A percentile compares a stretch with the other conserved stretches of the same genome.
Conservation (phyloP, 2,888 invertebrate species). For the Thumatha senex region DNA sequence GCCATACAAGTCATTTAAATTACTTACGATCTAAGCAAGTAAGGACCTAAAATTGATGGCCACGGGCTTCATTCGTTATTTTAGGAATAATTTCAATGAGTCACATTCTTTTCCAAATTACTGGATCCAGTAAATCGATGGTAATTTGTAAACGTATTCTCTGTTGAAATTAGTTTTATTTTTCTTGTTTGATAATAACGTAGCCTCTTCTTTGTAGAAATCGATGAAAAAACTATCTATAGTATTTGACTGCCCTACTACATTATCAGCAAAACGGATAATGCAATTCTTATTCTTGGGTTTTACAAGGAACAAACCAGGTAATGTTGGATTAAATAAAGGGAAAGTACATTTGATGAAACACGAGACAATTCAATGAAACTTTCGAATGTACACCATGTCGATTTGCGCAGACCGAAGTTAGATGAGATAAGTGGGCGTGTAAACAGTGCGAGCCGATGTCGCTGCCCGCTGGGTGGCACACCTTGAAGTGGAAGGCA, state of each 20-base stretch:
- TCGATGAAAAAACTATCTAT: no score
- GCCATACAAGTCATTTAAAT: conserved; percentile 62
- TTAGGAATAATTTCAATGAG: conserved; percentile 13
- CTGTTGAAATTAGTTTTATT: no score
- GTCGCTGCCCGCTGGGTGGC: conserved; percentile 64
- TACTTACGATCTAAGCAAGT: conserved; percentile 52
- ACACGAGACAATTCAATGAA: neutral
- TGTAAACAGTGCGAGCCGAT: conserved; percentile 40
- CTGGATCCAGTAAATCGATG: neutral
- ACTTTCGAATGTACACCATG: conserved; percentile 11
- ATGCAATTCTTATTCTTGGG: no score
- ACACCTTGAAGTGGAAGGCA: conserved; percentile 67
- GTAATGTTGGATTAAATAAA: no score
- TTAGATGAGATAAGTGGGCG: conserved; percentile 45
- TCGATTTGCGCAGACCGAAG: conserved; percentile 49
- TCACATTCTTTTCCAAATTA: neutral
- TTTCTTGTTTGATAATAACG: no score
- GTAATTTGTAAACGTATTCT: no score
- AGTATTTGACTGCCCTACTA: no score
- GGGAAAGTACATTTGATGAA: neutral
- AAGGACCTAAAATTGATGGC: no score
- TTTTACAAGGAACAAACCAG: no score
- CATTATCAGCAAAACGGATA: no score
- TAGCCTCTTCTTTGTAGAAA: no score
- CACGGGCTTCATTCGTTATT: conserved; percentile 46